phyloP scores from a whole-genome alignment of 1,140 invertebrate species.

The Sycophaga agraensis region DNA sequence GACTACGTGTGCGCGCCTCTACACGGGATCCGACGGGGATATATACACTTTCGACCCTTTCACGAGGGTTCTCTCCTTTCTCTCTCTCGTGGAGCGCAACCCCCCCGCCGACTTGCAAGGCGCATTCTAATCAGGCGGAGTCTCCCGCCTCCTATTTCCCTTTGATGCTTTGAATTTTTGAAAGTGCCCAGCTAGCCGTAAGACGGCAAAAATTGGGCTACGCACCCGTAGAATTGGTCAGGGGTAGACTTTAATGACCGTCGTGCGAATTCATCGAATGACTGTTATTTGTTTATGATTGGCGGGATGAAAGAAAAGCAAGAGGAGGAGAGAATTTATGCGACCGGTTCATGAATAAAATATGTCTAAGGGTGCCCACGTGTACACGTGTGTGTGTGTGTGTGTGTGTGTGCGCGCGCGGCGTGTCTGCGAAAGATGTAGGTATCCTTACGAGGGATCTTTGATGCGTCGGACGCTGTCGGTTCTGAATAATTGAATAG shows the following conservation, averaged over 20 bases:
- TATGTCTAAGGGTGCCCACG: neutral
- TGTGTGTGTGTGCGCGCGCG: too few relatives aligned
- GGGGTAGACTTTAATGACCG: too few relatives aligned
- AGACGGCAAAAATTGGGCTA: too few relatives aligned
- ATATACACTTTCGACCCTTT: neutral
- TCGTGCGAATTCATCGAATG: constrained; percentile 1
- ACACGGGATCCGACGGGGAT: neutral
- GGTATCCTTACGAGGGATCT: neutral
- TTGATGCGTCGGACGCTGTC: constrained; percentile 4
- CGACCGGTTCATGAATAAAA: constrained; percentile 23
- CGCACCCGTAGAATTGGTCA: too few relatives aligned
- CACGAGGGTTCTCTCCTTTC: neutral
- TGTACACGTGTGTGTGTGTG: too few relatives aligned
- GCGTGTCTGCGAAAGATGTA: neutral
- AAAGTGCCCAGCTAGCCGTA: neutral
- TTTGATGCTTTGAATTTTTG: constrained; percentile 22
- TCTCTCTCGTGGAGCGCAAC: neutral
- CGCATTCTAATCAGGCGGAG: constrained; percentile 8
- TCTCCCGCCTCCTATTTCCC: neutral
- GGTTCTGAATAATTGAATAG: constrained; percentile 11
- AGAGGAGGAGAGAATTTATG: constrained; percentile 19
- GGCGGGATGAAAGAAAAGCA: neutral
- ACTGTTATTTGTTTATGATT: constrained; percentile 28
- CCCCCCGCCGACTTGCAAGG: neutral
- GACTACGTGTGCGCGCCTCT: neutral